These are phyloP conservation scores for Spilarctia lutea DNA, from an alignment of 2,888 invertebrate species.

Conservation along the genomic window DNA sequence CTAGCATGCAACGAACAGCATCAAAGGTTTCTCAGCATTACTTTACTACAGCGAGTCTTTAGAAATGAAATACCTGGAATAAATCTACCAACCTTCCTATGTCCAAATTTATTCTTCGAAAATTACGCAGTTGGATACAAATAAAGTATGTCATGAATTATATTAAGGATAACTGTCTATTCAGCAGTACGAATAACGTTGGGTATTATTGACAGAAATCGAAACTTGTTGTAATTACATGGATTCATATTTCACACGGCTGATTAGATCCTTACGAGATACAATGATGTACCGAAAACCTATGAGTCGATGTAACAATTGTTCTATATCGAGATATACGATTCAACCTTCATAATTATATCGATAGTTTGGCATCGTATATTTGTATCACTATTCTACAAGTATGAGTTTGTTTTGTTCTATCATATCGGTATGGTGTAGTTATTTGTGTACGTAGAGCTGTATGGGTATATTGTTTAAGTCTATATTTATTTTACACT, in stretches of 20 bases:
- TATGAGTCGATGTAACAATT: constrained; percentile 32
- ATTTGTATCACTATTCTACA: constrained; percentile 44
- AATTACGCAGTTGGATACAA: constrained; percentile 22
- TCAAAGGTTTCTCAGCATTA: constrained; percentile 9
- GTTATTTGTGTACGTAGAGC: constrained; percentile 16
- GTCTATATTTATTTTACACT: constrained; percentile 9
- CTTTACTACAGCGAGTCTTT: constrained; percentile 2
- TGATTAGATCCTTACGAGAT: constrained; percentile 48
- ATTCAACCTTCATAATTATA: constrained; percentile 43
- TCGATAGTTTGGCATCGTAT: constrained; percentile 37
- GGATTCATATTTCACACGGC: constrained; percentile 35
- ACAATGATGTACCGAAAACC: constrained; percentile 39
- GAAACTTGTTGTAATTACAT: constrained; percentile 46
- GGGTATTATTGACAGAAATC: constrained; percentile 36
- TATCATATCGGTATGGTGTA: constrained; percentile 27
- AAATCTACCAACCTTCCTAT: constrained; percentile 27
- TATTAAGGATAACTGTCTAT: constrained; percentile 23
- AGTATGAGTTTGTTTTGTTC: constrained; percentile 27
- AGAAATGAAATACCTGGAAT: constrained; percentile 34
- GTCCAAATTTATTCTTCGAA: constrained; percentile 26
- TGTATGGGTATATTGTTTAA: background rate
- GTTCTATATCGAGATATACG: constrained; percentile 36
- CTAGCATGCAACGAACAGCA: constrained; percentile 11
- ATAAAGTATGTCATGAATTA: constrained; percentile 22
- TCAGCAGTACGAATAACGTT: constrained; percentile 33